Conservation (phyloP, 2,797 vertebrate genomes). For the Bryconaethiops microstoma region DNA sequence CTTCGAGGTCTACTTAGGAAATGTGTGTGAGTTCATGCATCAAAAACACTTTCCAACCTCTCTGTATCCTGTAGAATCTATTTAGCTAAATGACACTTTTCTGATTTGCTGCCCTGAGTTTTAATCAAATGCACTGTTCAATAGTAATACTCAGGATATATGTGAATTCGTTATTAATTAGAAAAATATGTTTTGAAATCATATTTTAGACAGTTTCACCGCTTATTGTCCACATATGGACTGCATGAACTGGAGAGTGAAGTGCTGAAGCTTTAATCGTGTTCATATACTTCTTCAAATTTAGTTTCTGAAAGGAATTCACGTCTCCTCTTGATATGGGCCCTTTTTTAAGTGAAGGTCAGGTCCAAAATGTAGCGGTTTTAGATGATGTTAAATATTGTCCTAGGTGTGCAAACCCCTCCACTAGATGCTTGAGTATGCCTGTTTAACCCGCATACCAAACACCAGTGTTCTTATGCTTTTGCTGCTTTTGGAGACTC, state of each 20-base stretch:
- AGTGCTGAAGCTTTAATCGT: too few relatives aligned
- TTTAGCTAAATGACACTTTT: neutral
- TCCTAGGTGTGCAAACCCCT: constrained; percentile 15
- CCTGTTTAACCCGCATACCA: constrained; percentile 16
- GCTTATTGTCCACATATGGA: too few relatives aligned
- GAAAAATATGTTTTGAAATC: too few relatives aligned
- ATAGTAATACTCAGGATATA: too few relatives aligned
- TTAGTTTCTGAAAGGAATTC: too few relatives aligned
- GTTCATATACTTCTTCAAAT: too few relatives aligned
- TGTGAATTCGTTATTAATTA: too few relatives aligned
- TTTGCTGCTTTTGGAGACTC: constrained; percentile 50
- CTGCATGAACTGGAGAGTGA: too few relatives aligned
- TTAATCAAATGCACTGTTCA: too few relatives aligned
- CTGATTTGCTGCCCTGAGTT: neutral
- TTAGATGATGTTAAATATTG: constrained; percentile 26
- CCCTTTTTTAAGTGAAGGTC: neutral
- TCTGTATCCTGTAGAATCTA: neutral
- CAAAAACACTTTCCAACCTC: neutral
- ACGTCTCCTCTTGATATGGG: too few relatives aligned
- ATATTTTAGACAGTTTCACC: too few relatives aligned
- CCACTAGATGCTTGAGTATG: neutral
- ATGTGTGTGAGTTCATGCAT: neutral
- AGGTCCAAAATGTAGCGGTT: neutral
- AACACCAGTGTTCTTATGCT: constrained; percentile 21
- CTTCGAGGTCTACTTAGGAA: neutral